Evolutionary conservation across 2,113 vertebrate species (phyloP).

Genomic region (Tragelaphus strepsiceros): DNA sequence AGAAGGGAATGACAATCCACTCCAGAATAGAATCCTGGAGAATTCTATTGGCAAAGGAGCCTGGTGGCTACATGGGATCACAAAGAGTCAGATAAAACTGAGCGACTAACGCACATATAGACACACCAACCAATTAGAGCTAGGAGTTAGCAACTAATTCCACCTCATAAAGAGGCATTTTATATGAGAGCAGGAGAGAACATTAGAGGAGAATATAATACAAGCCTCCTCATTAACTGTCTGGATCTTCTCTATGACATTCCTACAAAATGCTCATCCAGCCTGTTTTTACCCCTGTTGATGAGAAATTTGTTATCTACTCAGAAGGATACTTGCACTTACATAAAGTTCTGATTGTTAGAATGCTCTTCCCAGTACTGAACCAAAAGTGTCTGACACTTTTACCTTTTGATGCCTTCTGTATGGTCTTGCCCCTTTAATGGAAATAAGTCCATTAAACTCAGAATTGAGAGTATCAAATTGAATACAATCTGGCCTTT

Average conservation of each 20-base stretch:
- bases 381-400: not conserved
- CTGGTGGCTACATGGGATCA: not conserved
- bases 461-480: not conserved
- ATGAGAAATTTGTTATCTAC: not conserved
- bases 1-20: not conserved
- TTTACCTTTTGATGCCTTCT: not conserved
- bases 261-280: not conserved
- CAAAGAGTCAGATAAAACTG: not conserved
- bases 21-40: not conserved
- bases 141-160: not conserved
- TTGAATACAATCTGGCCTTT: not conserved
- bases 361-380: not conserved
- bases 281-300: not conserved
- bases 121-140: not conserved
- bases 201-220: not conserved
- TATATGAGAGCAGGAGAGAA: not conserved
- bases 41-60: not conserved
- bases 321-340: not conserved
- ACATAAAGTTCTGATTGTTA: not conserved
- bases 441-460: not conserved
- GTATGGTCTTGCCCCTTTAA: not conserved
- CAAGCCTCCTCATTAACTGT: not conserved
- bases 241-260: not conserved
- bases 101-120: not conserved
- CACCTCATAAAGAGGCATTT: not conserved